Evolutionary conservation across 2,113 vertebrate species (phyloP), one percentile per base, ranked within the genome.

Genomic region (Thamnaconus septentrionalis): DNA sequence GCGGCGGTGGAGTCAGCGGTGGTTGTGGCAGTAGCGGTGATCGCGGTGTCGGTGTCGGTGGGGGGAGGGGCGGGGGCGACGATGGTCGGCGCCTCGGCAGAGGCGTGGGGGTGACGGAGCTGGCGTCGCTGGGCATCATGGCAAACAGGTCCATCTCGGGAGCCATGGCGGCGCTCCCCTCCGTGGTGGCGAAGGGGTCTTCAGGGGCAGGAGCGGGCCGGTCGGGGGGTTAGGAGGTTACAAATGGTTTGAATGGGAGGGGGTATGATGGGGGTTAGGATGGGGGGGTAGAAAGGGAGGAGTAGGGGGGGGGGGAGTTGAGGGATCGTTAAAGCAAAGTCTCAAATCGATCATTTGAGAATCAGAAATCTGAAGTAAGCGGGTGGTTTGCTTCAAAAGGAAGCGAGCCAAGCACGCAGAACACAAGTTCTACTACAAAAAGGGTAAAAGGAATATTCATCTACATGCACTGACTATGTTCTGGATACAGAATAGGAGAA

Each of bases 61-160:
- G 93, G 89, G 86, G 89, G 65, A 66, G 77, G 79, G 67, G 80
- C 74, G 63, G 88, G 86, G 76, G 92, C 76, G 71, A 91, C 87
- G 88, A 83, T 83, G 79, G 81, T 81, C 65, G 76, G 82, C 60
- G 92, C 89, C 90, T 94, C 94, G 90, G 91, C 93, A 93, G 93
- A 91, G 91, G 91, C 87, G 80, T 90, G 90, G 92, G 91, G 87
- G 91, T 88, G 85, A 91, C 82, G 90, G 92, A 88, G 3, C 89
- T 92, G 83, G 90, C 93, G 87, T 96, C 94, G 45, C 93, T 75
- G 80, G 96, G 94, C 94, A 93, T 97, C 97, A 99, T 98, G 83
- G 97, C 96, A 91, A 99, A 99, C 87, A 99, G 95, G 92, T 99
- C 97, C 93, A 99, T 90, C 93, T 94, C 96, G 57, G 95, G 93